Percentiles rank a stretch among this genome's conserved stretches.
phyloP scores from a whole-genome alignment of 1,140 invertebrate genomes.

The Prorops nasuta region DNA sequence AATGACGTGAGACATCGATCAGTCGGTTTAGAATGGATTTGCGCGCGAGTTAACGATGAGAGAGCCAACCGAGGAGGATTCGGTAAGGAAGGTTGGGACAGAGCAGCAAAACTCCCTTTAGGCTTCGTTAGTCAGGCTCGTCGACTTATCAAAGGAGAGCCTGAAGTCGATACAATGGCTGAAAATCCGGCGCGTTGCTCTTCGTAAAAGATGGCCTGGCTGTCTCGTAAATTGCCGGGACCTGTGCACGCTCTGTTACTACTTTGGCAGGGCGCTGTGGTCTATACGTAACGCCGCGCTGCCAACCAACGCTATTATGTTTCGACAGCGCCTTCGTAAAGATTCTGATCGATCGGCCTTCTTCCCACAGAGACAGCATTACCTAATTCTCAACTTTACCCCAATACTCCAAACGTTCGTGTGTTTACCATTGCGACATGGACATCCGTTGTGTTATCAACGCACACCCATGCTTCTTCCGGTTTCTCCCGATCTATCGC shows the following conservation, averaged over 20 bases:
- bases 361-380: no score
- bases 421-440: no score
- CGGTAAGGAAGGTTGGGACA: background rate
- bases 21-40: no score
- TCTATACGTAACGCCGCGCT: constrained; percentile 23
- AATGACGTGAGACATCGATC: no score
- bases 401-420: no score
- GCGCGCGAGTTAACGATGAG: no score
- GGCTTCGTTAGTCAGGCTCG: constrained; percentile 27
- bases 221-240: constrained; percentile 34
- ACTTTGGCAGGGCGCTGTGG: constrained; percentile 27
- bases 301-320: constrained; percentile 30
- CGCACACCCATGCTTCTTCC: no score
- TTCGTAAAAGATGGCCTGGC: constrained; percentile 29
- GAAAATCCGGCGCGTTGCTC: constrained; percentile 26
- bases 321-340: constrained; percentile 16
- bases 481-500: no score
- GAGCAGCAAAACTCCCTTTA: constrained; percentile 15
- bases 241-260: constrained; percentile 23
- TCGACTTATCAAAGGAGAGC: constrained; percentile 31
- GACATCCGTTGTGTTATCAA: no score
- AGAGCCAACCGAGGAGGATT: no score
- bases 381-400: no score
- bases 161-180: constrained; percentile 28
- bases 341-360: constrained; percentile 27